phyloP scores from a whole-genome alignment of 1,140 invertebrate genomes.

The Drosophila guanche region DNA sequence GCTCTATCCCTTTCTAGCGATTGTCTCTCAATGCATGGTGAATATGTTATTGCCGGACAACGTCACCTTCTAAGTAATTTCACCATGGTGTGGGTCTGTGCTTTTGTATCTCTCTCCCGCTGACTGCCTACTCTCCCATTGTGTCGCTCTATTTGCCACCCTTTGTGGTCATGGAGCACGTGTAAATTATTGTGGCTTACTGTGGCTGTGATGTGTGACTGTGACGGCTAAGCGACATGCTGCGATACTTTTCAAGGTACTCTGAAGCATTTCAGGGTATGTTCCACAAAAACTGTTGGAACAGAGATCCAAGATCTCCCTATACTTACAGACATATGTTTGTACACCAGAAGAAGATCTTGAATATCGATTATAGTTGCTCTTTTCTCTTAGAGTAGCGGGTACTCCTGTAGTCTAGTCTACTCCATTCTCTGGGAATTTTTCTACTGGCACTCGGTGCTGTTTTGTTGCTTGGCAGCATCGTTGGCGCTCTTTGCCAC shows the following conservation, averaged over 20 bases:
- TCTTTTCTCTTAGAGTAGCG: no score
- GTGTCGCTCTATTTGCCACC: neutral
- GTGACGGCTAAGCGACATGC: constrained; percentile 50
- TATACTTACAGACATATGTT: no score
- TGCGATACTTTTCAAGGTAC: constrained; percentile 27
- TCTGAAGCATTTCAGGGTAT: neutral
- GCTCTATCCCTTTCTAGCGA: no score
- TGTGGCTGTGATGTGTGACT: constrained; percentile 44
- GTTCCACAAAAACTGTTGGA: constrained; percentile 2
- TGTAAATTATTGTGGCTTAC: constrained; percentile 70
- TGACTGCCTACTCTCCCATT: neutral
- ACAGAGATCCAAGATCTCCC: neutral
- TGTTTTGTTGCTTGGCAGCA: constrained; percentile 21
- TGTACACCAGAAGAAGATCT: no score
- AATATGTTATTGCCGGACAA: no score
- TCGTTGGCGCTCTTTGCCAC: constrained; percentile 23
- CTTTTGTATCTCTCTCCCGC: neutral
- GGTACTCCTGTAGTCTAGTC: neutral
- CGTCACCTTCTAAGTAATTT: no score
- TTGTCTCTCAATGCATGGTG: no score
- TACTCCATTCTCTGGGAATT: neutral
- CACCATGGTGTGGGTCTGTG: constrained; percentile 10
- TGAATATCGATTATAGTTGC: no score
- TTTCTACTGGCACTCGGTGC: constrained; percentile 2
- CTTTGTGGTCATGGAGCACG: constrained; percentile 41